phyloP scores from a whole-genome alignment of 2,888 invertebrate genomes.

The Silvanus unidentatus region DNA sequence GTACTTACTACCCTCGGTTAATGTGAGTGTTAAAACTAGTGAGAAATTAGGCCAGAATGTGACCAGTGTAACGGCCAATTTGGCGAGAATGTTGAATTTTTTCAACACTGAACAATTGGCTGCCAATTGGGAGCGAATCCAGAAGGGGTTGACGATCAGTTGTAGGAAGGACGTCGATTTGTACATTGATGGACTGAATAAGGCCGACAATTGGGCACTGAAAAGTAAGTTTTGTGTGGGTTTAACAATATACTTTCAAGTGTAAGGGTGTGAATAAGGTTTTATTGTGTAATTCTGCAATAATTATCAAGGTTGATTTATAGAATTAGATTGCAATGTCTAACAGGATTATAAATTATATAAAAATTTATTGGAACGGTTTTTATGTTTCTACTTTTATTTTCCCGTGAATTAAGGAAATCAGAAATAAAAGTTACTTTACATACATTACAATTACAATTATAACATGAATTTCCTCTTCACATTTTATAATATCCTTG shows the following conservation, averaged over 20 bases:
- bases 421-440: no score
- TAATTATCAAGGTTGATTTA: no score
- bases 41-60: conserved; percentile 8
- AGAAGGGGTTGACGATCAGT: conserved; percentile 48
- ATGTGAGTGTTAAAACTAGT: conserved; percentile 20
- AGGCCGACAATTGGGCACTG: conserved; percentile 61
- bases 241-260: no score
- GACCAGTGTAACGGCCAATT: conserved; percentile 29
- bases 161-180: conserved; percentile 56
- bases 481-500: no score
- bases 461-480: no score
- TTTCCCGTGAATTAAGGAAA: no score
- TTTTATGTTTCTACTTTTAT: no score
- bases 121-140: conserved; percentile 50
- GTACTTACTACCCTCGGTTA: conserved; percentile 28
- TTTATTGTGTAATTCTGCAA: no score
- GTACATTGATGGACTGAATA: conserved; percentile 55
- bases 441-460: no score
- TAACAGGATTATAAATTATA: no score
- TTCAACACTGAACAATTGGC: conserved; percentile 54
- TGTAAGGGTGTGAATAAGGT: neutral
- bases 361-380: no score
- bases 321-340: no score
- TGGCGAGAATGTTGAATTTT: conserved; percentile 53
- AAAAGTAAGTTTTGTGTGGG: conserved; percentile 56